Conservation (phyloP, 2,888 invertebrate species). For the Acanthosepion lycidas region DNA sequence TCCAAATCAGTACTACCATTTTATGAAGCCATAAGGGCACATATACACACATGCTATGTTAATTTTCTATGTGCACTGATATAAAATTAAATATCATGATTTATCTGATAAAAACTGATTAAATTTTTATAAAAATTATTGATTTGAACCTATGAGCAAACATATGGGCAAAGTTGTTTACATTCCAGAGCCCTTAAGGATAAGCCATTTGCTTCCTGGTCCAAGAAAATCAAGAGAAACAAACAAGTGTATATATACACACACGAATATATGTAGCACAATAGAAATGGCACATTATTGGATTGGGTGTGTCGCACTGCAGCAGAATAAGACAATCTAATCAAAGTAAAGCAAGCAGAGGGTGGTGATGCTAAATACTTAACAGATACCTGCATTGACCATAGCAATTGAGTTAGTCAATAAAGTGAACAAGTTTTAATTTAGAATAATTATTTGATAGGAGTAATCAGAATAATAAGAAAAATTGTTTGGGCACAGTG, state of each 20-base stretch:
- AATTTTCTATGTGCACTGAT: no score
- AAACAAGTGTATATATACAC: not conserved
- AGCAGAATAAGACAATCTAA: not conserved
- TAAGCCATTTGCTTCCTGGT: no score
- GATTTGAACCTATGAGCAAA: no score
- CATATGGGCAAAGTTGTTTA: no score
- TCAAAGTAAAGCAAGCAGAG: not conserved
- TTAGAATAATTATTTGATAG: not conserved
- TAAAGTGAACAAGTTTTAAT: not conserved
- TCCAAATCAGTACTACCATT: no score
- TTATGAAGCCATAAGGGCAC: no score
- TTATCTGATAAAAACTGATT: no score
- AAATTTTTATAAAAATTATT: no score
- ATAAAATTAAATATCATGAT: no score
- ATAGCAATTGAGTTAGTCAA: not conserved
- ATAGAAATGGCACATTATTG: not conserved
- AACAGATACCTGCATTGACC: not conserved
- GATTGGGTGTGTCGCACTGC: constrained; percentile 18
- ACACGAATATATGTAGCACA: not conserved
- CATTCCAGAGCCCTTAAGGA: no score
- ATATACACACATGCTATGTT: no score
- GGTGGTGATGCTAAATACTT: not conserved
- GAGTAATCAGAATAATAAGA: not conserved
- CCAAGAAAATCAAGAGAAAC: not conserved
- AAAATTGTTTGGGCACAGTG: not conserved